Conservation (phyloP, 2,888 invertebrate genomes). For the Eristalis pertinax region DNA sequence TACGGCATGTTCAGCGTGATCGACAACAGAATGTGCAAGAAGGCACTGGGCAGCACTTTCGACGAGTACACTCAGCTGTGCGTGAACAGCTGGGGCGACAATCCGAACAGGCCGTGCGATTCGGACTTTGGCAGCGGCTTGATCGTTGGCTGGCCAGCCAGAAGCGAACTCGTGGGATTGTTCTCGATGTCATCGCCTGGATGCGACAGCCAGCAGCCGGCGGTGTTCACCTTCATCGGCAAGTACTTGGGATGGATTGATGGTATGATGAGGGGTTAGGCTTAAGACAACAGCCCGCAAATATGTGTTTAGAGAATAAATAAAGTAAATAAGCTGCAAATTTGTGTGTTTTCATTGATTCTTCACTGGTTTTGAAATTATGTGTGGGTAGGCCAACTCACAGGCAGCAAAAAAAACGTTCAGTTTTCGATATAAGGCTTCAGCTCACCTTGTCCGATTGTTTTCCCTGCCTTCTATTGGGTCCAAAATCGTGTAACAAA, state of each 20-base stretch:
- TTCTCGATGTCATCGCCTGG: slow-evolving; percentile 34
- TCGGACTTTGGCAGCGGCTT: slow-evolving; percentile 56
- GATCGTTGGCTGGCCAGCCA: slow-evolving; percentile 40
- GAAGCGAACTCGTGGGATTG: slow-evolving; percentile 50
- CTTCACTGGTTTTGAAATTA: no score
- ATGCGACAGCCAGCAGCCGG: slow-evolving; percentile 22
- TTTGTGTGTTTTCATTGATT: neutral
- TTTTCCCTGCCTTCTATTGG: no score
- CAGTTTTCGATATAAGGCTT: no score
- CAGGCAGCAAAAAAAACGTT: no score
- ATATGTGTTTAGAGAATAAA: neutral
- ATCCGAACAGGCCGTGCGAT: slow-evolving; percentile 44
- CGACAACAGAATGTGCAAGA: slow-evolving; percentile 31
- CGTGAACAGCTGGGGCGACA: slow-evolving; percentile 34
- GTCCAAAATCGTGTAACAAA: no score
- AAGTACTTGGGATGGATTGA: slow-evolving; percentile 61
- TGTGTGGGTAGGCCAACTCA: no score
- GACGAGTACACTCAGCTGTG: slow-evolving; percentile 57
- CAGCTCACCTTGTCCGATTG: no score
- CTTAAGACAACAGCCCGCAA: neutral
- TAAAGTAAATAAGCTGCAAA: neutral
- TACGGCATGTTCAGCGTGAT: slow-evolving; percentile 40
- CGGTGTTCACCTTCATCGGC: slow-evolving; percentile 41
- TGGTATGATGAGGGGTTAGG: slow-evolving; percentile 28
- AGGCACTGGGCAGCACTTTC: slow-evolving; percentile 10